Evolutionary conservation across 2,113 vertebrate species (phyloP).

Genomic region (Gadus macrocephalus): DNA sequence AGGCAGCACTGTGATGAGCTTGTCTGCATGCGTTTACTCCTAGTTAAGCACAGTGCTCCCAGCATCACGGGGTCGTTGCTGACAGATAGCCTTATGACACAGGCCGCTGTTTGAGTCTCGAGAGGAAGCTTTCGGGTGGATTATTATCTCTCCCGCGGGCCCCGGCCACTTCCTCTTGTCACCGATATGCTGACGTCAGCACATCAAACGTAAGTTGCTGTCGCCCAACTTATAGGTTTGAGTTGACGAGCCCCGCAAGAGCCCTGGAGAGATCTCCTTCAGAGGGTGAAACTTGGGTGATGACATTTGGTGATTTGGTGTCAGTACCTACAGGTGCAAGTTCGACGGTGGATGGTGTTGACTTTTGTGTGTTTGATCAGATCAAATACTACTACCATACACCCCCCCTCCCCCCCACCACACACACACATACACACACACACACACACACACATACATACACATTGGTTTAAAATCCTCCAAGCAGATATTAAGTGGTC

Average conservation of each 20-base stretch:
- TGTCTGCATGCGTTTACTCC: background rate
- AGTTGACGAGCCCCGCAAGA: constrained; percentile 20
- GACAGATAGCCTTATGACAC: background rate
- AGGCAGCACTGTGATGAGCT: background rate
- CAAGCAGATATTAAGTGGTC: no score
- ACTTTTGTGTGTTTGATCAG: no score
- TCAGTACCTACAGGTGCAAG: background rate
- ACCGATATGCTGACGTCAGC: constrained; percentile 62
- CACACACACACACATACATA: no score
- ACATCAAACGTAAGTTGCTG: constrained; percentile 40
- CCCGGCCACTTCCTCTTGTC: constrained; percentile 64
- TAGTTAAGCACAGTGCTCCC: background rate
- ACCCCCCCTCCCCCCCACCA: no score
- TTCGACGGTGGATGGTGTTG: background rate
- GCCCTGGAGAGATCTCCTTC: background rate
- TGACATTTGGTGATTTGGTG: background rate
- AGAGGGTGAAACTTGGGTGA: background rate
- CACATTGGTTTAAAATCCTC: no score
- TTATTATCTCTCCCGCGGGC: constrained; percentile 48
- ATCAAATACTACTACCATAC: no score
- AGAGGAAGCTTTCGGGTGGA: constrained; percentile 54
- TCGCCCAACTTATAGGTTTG: constrained; percentile 35
- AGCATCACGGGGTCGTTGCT: no score
- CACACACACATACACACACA: background rate
- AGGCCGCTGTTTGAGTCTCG: constrained; percentile 17